Conservation (phyloP, 2,888 invertebrate genomes). For the Ichneumoninae sp. region DNA sequence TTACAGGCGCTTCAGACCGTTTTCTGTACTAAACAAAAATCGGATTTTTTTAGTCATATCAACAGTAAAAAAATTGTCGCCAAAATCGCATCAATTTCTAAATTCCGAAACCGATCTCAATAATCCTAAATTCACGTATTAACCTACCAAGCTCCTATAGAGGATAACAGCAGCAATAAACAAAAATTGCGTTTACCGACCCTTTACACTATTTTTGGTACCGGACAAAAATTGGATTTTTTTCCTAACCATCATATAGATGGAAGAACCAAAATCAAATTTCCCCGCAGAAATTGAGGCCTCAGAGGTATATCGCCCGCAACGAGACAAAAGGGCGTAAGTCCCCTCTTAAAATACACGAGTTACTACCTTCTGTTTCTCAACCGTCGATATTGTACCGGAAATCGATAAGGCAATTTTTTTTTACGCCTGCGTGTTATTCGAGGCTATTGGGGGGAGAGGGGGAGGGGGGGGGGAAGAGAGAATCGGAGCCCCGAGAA, state of each 20-base stretch:
- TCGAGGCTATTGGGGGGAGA: not conserved
- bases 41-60: not conserved
- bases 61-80: too few species aligned
- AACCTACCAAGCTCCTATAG: not conserved
- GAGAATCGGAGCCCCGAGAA: not conserved
- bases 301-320: not conserved
- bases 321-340: not conserved
- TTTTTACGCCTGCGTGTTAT: not conserved
- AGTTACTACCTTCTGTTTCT: not conserved
- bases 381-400: not conserved
- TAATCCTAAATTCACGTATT: constrained; percentile 22
- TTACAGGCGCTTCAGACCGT: too few species aligned
- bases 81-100: too few species aligned
- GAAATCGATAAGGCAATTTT: not conserved
- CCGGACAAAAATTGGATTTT: not conserved
- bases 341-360: not conserved
- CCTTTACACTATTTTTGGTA: not conserved
- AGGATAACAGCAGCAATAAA: not conserved
- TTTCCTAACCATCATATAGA: not conserved
- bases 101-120: constrained; percentile 15
- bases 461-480: not conserved
- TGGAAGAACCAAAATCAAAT: not conserved
- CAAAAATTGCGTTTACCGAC: not conserved
- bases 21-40: not conserved
- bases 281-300: not conserved